Base-by-base conservation (phyloP, 2,888 invertebrate genomes). In the Tenthredo scrophulariae region DNA sequence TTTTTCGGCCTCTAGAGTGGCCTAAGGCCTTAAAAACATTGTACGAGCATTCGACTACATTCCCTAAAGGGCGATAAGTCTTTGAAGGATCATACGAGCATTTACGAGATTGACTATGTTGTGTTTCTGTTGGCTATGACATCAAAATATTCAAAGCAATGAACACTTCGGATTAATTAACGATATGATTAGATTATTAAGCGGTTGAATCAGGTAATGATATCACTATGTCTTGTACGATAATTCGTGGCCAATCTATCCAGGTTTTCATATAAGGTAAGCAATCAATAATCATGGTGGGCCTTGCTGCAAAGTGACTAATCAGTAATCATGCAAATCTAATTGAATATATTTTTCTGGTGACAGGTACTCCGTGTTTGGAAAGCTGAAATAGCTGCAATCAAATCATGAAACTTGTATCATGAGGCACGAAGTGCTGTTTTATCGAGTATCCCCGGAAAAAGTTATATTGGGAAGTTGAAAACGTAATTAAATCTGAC, bases 181-280 rank as follows among this genome's bases (percentile, higher is more conserved):
- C 26, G 62, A 13, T 62, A 62, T 26, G 26, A 13, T 62, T 62
- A 26, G 22, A 26, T 26, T 62, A 62, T 7, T 26, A 46, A 15
- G 46, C 62, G 26, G 62, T 62, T 62, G 13, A 62, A 62, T 62
- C 62, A 62, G 62, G 62, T 62, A 26, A 26, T 62, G 22, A 62
- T 62, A 62, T 62, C 62, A 62, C 62, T 62, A 62, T 62, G 62
- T 62, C 26, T 62, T 62, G 26, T 62, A 62, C 62, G 62, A 26
- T 54, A 54, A 54, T 62, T 62, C 26, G 13, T 62, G 62, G 26
- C 26, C 26, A 26, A 62, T 3, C 9, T 62, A 15, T 67, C 33
- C 33, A 67, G 18, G 15, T 33, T 67, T 33, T 67, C 33, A 33
- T 67, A 5, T 26, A 18, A 67, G 15, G 33, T 67, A 7, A 67